Conservation (phyloP, 92 coral and sea anemone genomes). For the Porites rus region DNA sequence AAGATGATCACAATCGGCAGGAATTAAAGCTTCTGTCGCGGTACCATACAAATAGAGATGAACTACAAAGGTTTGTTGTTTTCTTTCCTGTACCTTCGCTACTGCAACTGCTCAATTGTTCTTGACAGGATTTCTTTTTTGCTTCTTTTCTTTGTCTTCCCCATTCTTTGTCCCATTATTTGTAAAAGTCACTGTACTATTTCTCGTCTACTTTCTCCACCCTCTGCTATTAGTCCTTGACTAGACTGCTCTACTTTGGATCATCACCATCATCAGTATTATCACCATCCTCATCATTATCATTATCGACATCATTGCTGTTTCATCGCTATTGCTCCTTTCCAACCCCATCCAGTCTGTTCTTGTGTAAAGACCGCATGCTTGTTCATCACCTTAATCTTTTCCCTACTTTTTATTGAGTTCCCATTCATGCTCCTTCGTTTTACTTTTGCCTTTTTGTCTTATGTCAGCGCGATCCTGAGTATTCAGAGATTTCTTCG, state of each 20-base stretch:
- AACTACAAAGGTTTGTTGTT: constrained; percentile 85
- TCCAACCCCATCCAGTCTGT: neutral
- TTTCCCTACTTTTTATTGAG: neutral
- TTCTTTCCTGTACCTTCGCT: neutral
- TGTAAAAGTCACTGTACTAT: too few relatives aligned
- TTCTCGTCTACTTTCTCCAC: too few relatives aligned
- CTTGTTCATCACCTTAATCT: neutral
- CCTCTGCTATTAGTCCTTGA: too few relatives aligned
- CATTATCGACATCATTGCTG: too few relatives aligned
- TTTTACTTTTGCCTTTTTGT: neutral
- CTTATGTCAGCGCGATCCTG: neutral
- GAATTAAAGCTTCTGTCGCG: constrained; percentile 85
- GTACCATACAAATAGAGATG: constrained; percentile 79
- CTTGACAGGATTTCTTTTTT: neutral
- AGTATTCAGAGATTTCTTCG: neutral
- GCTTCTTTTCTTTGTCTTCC: neutral
- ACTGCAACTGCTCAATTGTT: too few relatives aligned
- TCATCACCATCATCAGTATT: too few relatives aligned
- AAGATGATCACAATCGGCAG: constrained; percentile 85
- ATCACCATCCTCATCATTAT: neutral
- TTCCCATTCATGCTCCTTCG: too few relatives aligned
- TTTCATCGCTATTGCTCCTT: neutral
- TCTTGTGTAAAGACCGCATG: neutral
- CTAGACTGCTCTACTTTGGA: too few relatives aligned
- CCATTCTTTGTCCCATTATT: neutral